These are phyloP conservation scores for Cremastinae sp. DNA, from an alignment of 2,888 invertebrate genomes.

Conservation along the genomic window DNA sequence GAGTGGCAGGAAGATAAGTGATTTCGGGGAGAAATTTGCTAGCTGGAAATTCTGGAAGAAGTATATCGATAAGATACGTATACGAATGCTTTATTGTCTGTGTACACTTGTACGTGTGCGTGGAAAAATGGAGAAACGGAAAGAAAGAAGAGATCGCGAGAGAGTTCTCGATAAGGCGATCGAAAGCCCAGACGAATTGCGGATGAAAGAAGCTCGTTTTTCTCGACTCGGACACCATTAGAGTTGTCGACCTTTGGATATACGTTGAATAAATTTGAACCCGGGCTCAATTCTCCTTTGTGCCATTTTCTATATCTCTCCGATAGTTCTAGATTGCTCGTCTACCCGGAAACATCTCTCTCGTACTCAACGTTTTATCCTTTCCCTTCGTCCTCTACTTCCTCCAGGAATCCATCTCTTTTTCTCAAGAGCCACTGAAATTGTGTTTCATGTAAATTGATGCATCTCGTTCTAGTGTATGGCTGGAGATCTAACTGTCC, in stretches of 20 bases:
- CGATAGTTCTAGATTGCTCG: conserved; percentile 39
- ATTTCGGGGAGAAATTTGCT: conserved; percentile 46
- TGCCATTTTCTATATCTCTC: conserved; percentile 32
- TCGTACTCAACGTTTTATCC: conserved; percentile 28
- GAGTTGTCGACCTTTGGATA: conserved; percentile 32
- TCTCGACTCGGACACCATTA: conserved; percentile 35
- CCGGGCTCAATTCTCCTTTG: conserved; percentile 37
- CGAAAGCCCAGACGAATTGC: conserved; percentile 3
- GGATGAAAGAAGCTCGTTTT: conserved; percentile 32
- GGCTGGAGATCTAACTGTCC: conserved; percentile 9
- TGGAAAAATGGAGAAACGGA: conserved; percentile 6
- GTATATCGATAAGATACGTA: neutral
- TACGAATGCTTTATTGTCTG: neutral
- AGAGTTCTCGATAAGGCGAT: conserved; percentile 46
- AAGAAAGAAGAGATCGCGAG: conserved; percentile 25
- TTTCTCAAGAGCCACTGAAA: conserved; percentile 28
- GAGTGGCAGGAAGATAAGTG: conserved; percentile 53
- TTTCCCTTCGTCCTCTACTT: neutral
- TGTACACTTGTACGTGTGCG: neutral
- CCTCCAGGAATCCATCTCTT: neutral
- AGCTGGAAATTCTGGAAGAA: conserved; percentile 16
- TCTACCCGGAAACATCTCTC: conserved; percentile 53
- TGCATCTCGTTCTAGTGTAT: conserved; percentile 44
- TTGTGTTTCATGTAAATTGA: conserved; percentile 42
- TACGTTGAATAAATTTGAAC: conserved; percentile 22